Evolutionary conservation across 2,113 vertebrate species (phyloP), one percentile per base, ranked within the genome.

Genomic region (Lophius piscatorius): DNA sequence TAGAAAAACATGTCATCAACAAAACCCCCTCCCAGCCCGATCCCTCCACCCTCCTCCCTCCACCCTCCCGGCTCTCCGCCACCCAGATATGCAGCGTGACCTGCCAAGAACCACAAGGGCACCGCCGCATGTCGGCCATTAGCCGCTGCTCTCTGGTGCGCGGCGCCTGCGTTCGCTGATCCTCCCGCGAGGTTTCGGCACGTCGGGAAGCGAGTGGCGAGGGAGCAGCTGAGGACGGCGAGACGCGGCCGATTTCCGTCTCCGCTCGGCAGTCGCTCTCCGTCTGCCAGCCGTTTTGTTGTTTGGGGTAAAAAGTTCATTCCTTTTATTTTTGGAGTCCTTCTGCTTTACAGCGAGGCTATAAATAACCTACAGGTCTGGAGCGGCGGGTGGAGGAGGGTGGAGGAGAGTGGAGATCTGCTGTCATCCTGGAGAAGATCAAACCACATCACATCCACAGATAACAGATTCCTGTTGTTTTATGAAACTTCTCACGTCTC

Each of bases 91-190:
- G 29, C 40, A 28, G 17, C 22, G 31, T 52, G 69, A 91, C 91
- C 87, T 93, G 93, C 92, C 92, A 94, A 92, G 87, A 90, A 92
- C 89, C 78, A 93, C 92, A 91, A 93, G 92, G 92, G 90, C 91
- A 79, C 84, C 86, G 92, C 70, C 87, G 90, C 93, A 91, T 91
- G 89, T 89, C 90, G 83, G 91, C 92, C 89, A 87, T 91, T 93
- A 91, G 89, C 90, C 18, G 1, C 8, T 42, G 17, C 60, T 22
- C 46, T n/a, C n/a, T 1, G 20, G 89, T 9, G 48, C 14, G 9
- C 13, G 11, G 4, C 4, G 26, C 4, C 33, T 12, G 33, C 13
- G 3, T 12, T 33, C 33, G 13, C 33, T 9, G 3, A 6, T 39
- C 21, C 20, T 31, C 35, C 33, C 36, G 31, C 34, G 64, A 59